Evolutionary conservation across 2,888 invertebrate species (phyloP).

Genomic region (Synergus itoensis): DNA sequence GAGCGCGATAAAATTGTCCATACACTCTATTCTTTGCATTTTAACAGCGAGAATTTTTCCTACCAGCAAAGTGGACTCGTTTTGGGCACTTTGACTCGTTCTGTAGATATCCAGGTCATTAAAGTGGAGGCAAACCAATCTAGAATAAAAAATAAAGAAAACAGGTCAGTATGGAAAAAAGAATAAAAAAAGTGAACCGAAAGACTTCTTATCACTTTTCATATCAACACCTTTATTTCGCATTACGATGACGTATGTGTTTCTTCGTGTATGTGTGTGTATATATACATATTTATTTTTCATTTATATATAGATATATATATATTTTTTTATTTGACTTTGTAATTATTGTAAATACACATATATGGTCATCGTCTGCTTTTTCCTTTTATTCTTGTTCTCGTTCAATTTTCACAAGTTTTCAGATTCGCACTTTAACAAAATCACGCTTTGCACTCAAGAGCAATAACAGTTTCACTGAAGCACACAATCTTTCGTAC

Average conservation of each 20-base stretch:
- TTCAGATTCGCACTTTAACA: slow-evolving; percentile 11
- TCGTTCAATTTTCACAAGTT: slow-evolving; percentile 5
- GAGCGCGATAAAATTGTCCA: slow-evolving; percentile 4
- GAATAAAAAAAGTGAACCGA: neutral
- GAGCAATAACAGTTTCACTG: slow-evolving; percentile 20
- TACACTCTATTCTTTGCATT: neutral
- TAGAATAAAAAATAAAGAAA: neutral
- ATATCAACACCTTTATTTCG: slow-evolving; percentile 68
- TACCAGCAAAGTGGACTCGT: neutral
- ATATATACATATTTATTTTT: slow-evolving; percentile 37
- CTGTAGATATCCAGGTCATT: neutral
- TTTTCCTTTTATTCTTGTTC: slow-evolving; percentile 38
- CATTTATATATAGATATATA: slow-evolving; percentile 44
- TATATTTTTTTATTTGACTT: slow-evolving; percentile 50
- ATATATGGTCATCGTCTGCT: slow-evolving; percentile 70
- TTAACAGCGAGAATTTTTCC: neutral
- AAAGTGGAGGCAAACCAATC: neutral
- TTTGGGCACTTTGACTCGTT: neutral
- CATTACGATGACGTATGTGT: slow-evolving; percentile 59
- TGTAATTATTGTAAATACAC: slow-evolving; percentile 72
- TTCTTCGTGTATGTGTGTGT: slow-evolving; percentile 36
- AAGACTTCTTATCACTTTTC: slow-evolving; percentile 52
- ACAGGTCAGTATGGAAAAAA: neutral
- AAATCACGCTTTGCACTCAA: slow-evolving; percentile 7
- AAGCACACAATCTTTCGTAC: slow-evolving; percentile 11